Conservation (phyloP, 2,888 invertebrate genomes). For the Drosophila neotestacea region DNA sequence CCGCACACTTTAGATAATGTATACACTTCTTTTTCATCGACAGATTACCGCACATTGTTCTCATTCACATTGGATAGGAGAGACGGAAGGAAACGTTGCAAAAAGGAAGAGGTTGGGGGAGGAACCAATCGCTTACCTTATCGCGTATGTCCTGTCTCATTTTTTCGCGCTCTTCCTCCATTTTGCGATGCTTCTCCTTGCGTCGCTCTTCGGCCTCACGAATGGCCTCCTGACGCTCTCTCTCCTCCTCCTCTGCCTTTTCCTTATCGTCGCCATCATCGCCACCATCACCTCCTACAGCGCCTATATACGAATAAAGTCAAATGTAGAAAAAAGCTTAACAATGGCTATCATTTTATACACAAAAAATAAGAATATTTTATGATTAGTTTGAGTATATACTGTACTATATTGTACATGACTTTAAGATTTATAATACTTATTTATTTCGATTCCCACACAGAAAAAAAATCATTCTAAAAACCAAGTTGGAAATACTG, state of each 20-base stretch:
- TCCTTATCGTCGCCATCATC: conserved; percentile 98
- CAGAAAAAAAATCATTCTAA: too few species aligned
- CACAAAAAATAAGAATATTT: background rate
- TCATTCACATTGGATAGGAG: background rate
- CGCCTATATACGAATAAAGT: conserved; percentile 88
- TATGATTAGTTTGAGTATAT: conserved; percentile 1
- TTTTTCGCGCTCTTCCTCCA: conserved; percentile 99
- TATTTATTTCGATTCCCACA: too few species aligned
- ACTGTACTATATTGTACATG: background rate
- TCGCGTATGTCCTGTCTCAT: conserved; percentile 99
- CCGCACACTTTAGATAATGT: conserved; percentile 15
- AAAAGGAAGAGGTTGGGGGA: too few species aligned
- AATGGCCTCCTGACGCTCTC: conserved; percentile 98
- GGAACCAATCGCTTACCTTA: conserved; percentile 90
- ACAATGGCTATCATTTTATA: conserved; percentile 7
- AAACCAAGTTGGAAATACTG: too few species aligned
- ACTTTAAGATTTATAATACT: too few species aligned
- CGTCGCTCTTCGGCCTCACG: conserved; percentile 98
- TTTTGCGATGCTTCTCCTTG: conserved; percentile 99
- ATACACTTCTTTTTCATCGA: conserved; percentile 6
- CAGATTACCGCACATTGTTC: conserved; percentile 19
- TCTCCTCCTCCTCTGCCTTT: conserved; percentile 99
- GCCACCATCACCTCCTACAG: conserved; percentile 95
- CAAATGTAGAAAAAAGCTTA: conserved; percentile 6
- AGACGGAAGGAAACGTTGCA: background rate